Evolutionary conservation across 1,140 invertebrate species (phyloP), one percentile per base, ranked within the genome.

Genomic region (Leptinotarsa texana): DNA sequence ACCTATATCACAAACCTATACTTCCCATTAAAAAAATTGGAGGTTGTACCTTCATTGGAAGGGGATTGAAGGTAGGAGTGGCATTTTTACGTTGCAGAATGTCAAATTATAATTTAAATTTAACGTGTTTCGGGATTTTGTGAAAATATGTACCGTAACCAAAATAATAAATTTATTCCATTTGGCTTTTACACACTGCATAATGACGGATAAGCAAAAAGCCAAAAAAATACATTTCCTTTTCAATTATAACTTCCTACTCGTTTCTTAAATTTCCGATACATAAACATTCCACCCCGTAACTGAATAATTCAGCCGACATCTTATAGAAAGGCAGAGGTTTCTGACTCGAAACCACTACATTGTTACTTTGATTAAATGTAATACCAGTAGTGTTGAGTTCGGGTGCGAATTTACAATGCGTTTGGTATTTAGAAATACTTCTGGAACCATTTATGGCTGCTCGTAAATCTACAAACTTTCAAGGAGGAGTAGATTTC

Each of bases 301-400:
- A 80, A 79, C 74, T 77, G 75, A 77, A 78, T 78, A 77, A 76
- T 70, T 51, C 33, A 57, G 13, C 33, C 21, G 24, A 70, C 69
- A 70, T 70, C 51, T 70, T 61, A 70, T 70, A 72, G 75, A 73
- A 77, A 72, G 71, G 74, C 72, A 75, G 74, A 72, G 72, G 72
- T 68, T 51, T 76, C 75, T 71, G 74, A 77, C 73, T 79, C 33
- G n/a, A 73, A 73, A 69, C 72, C 72, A 42, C 63, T 71, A 63
- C 49, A 70, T 70, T 33, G 74, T 70, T 67, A 65, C 69, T 74
- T 69, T 74, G 57, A 70, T 68, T 69, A 70, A 63, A 70, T 62
- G 63, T 63, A 63, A 70, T 63, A 27, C 67, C 33, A 62, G 48
- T 70, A 63, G 74, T 57, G 72, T 74, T 74, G 65, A 62, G 66